phyloP scores from a whole-genome alignment of 2,113 vertebrate genomes.

The Nothocercus nigrocapillus region DNA sequence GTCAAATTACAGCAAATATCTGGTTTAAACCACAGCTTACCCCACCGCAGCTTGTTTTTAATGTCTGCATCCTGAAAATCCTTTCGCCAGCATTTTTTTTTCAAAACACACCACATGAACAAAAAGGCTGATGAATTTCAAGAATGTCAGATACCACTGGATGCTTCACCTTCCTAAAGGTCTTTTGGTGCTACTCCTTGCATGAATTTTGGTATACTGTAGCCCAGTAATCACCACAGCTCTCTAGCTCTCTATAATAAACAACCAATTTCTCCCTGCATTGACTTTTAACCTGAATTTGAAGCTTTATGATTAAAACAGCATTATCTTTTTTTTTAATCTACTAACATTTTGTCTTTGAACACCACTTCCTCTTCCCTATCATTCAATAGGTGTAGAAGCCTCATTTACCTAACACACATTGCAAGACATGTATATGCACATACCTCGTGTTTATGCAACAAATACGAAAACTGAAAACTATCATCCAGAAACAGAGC shows the following conservation, averaged over 20 bases:
- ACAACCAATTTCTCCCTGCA: neutral
- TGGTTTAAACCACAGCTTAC: neutral
- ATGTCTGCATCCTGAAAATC: neutral
- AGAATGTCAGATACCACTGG: neutral
- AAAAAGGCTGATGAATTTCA: neutral
- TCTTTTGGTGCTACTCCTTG: neutral
- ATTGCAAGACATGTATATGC: neutral
- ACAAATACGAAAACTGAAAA: neutral
- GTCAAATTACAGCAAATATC: neutral
- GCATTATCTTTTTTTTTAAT: neutral
- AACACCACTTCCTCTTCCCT: fast-evolving
- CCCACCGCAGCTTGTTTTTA: neutral
- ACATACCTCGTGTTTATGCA: neutral
- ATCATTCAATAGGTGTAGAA: neutral
- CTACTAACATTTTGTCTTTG: neutral
- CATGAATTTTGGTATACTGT: neutral
- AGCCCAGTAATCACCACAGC: neutral
- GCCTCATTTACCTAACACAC: neutral
- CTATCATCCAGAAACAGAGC: neutral
- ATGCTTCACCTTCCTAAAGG: neutral
- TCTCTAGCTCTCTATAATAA: neutral
- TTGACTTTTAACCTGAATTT: neutral
- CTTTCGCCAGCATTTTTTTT: neutral
- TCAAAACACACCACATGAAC: neutral
- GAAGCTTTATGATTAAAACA: neutral